These are phyloP conservation scores for Mus musculus DNA, from an alignment of 2,113 vertebrate species.

Conservation along the genomic window GRCm39 chrX:127470501-127471000, in stretches of 20 bases:
- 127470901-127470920: not conserved
- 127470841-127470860: not conserved
- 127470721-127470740: not conserved
- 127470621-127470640: not conserved
- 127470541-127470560: not conserved
- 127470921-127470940: no score
- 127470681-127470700: not conserved
- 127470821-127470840: slow-evolving; percentile 5
- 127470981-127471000: no score
- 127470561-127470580: not conserved
- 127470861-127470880: not conserved
- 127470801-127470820: not conserved
- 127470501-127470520: not conserved
- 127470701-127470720: not conserved
- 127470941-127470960: not conserved
- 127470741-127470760: slow-evolving; percentile 3
- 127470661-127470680: not conserved
- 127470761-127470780: not conserved
- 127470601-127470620: not conserved
- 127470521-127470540: not conserved
- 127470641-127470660: slow-evolving; percentile 1
- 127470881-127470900: not conserved
- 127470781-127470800: not conserved
- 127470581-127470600: not conserved
- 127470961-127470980: not conserved